Percentiles rank a stretch among this genome's conserved stretches.
phyloP scores from a whole-genome alignment of 2,797 vertebrate genomes.

The Remorina albescens region DNA sequence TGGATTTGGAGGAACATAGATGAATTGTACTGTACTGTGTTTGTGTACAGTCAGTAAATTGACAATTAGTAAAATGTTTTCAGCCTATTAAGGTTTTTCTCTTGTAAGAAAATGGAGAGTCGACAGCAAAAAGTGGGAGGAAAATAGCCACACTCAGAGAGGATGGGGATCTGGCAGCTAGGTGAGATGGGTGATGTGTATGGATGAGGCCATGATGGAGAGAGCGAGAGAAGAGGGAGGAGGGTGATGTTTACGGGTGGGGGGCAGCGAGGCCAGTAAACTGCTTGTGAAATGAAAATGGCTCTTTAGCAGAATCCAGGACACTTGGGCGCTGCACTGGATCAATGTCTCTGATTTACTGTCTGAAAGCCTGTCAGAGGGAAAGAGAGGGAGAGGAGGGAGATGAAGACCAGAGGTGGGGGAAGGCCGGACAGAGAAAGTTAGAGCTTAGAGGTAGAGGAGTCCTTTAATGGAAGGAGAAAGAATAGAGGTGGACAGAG shows the following conservation, averaged over 20 bases:
- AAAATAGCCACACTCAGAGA: conserved; percentile 49
- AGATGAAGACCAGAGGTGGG: not conserved
- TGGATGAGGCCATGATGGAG: conserved; percentile 74
- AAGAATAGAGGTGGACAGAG: conserved; percentile 50
- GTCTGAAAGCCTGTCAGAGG: conserved; percentile 89
- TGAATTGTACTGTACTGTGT: not conserved
- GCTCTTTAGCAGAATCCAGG: conserved; percentile 90
- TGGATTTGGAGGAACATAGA: conserved; percentile 8
- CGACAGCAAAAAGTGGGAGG: conserved; percentile 19
- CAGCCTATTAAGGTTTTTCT: conserved; percentile 51
- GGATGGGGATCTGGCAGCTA: conserved; percentile 55
- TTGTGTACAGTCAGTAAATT: conserved; percentile 36
- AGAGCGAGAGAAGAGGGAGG: conserved; percentile 72
- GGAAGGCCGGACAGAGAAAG: conserved; percentile 47
- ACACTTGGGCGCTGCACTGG: conserved; percentile 84
- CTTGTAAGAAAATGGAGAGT: conserved; percentile 38
- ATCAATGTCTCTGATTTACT: conserved; percentile 90
- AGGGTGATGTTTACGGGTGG: conserved; percentile 82
- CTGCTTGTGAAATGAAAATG: conserved; percentile 90
- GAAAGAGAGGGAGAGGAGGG: conserved; percentile 54
- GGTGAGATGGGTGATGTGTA: conserved; percentile 73
- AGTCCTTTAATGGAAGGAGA: conserved; percentile 77
- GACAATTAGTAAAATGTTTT: conserved; percentile 41
- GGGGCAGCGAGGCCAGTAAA: conserved; percentile 78
- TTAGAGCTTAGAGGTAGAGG: conserved; percentile 70